A percentile compares a stretch with the other conserved stretches of the same genome.
These are phyloP conservation scores for Aethes cnicana DNA, from an alignment of 2,888 invertebrate genomes.

Conservation along the genomic window DNA sequence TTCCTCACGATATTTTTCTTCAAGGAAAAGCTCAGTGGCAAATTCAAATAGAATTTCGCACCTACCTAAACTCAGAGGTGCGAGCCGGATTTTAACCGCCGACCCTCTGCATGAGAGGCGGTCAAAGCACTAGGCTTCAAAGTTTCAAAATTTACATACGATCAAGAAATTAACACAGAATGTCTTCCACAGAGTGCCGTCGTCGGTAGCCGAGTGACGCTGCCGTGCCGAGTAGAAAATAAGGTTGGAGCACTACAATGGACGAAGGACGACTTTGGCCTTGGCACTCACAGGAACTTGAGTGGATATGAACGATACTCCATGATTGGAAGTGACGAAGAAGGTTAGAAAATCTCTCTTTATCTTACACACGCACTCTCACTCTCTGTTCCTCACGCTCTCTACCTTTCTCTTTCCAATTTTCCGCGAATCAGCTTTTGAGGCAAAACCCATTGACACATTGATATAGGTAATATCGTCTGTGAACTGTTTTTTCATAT, in stretches of 20 bases:
- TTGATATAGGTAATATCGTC: constrained; percentile 8
- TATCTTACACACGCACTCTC: no score
- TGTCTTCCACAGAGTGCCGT: constrained; percentile 88
- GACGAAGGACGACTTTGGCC: constrained; percentile 98
- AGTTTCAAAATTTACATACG: no score
- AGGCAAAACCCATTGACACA: not conserved
- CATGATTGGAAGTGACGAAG: constrained; percentile 98
- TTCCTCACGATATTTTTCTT: no score
- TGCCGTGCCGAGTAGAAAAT: constrained; percentile 94
- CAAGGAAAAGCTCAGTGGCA: no score
- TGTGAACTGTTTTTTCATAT: constrained; percentile 1
- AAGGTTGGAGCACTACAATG: constrained; percentile 95
- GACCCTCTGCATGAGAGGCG: no score
- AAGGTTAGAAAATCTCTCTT: constrained; percentile 86
- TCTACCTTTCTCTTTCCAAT: constrained; percentile 6
- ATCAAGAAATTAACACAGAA: no score
- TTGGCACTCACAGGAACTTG: constrained; percentile 94
- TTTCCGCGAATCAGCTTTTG: no score
- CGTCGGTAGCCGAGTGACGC: constrained; percentile 91
- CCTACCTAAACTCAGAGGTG: no score
- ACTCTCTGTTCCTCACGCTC: no score
- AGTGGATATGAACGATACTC: constrained; percentile 96
- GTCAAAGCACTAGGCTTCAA: no score
- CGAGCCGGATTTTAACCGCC: no score
- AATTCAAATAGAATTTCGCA: no score